phyloP scores from a whole-genome alignment of 2,888 invertebrate genomes.

The Pilophorus perplexus region DNA sequence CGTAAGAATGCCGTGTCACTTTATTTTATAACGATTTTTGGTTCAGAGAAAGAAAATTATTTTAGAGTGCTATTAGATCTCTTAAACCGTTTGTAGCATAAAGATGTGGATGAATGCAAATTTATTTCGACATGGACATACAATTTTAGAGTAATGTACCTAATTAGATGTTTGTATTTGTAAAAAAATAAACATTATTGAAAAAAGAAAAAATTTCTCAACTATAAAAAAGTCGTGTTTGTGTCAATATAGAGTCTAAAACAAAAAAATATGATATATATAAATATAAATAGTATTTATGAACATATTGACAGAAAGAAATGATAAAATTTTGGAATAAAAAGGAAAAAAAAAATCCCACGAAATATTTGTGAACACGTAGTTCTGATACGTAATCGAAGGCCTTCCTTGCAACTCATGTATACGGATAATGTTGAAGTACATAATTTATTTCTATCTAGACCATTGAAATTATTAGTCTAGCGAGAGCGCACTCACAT shows the following conservation, averaged over 20 bases:
- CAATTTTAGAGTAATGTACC: conserved; percentile 30
- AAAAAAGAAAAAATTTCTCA: conserved; percentile 10
- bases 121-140: conserved; percentile 31
- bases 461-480: conserved; percentile 7
- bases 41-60: conserved; percentile 27
- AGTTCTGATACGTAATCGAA: conserved; percentile 40
- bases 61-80: conserved; percentile 39
- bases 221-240: conserved; percentile 40
- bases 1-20: conserved; percentile 32
- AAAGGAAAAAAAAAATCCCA: neutral
- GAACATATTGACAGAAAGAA: conserved; percentile 22
- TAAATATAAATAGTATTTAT: conserved; percentile 34
- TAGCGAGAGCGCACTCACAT: conserved; percentile 25
- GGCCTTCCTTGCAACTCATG: conserved; percentile 45
- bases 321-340: conserved; percentile 12
- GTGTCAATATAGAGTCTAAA: conserved; percentile 42
- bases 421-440: conserved; percentile 40
- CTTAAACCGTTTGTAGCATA: conserved; percentile 22
- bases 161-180: conserved; percentile 43
- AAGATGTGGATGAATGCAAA: conserved; percentile 9
- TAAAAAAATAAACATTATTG: conserved; percentile 33
- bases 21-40: conserved; percentile 23
- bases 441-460: conserved; percentile 13
- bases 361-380: conserved; percentile 26
- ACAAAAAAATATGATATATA: conserved; percentile 39